Conservation (phyloP, 2,113 vertebrate genomes). For the Mirza zaza region DNA sequence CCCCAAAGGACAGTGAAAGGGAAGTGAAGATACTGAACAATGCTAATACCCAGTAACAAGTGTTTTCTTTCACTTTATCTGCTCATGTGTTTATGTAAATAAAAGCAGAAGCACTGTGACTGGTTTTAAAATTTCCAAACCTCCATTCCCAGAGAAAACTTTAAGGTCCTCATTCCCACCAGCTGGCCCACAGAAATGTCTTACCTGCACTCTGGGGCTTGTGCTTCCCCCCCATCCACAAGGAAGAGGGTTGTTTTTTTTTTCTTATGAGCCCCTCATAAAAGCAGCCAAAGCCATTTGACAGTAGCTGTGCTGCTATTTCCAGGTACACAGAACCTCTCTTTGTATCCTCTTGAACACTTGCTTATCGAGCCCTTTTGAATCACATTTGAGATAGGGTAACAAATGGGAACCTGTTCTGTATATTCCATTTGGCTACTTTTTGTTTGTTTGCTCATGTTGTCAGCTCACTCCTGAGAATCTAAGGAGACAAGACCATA, state of each 20-base stretch:
- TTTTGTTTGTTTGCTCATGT: not conserved
- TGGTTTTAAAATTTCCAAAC: conserved; percentile 30
- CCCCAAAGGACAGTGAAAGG: not conserved
- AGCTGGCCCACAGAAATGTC: not conserved
- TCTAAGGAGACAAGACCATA: not conserved
- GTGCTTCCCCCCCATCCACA: not conserved
- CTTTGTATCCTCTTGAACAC: not conserved
- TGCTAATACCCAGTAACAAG: not conserved
- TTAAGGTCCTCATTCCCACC: not conserved
- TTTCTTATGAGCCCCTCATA: conserved; percentile 18
- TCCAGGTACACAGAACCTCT: not conserved
- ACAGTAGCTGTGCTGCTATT: not conserved
- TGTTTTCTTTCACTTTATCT: not conserved
- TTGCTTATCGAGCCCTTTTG: not conserved
- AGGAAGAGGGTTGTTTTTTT: not conserved
- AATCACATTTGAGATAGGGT: not conserved
- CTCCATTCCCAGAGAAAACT: not conserved
- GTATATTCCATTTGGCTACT: not conserved
- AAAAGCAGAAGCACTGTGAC: conserved; percentile 7
- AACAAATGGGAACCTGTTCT: not conserved
- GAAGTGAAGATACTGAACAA: not conserved
- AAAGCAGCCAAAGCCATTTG: not conserved
- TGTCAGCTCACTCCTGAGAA: not conserved
- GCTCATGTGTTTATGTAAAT: not conserved
- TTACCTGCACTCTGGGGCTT: not conserved